These are phyloP conservation scores for Leuciscus idus DNA, from an alignment of 2,113 vertebrate genomes.

Conservation along the genomic window DNA sequence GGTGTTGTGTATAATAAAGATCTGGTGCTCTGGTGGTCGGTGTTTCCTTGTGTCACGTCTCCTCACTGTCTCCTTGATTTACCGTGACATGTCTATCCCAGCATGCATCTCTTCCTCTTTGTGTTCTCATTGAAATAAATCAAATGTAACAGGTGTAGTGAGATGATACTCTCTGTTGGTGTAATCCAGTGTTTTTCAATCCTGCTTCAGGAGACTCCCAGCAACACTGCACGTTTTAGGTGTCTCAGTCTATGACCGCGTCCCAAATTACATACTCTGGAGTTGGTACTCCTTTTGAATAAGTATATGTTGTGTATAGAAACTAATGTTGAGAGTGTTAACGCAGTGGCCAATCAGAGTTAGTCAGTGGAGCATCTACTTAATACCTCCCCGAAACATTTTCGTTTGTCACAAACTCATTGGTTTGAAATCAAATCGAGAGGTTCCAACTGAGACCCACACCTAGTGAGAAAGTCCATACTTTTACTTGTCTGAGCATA, in stretches of 20 bases:
- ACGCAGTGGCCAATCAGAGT: too few species aligned
- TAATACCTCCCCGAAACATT: background rate
- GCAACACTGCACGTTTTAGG: background rate
- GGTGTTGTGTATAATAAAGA: slow-evolving; percentile 79
- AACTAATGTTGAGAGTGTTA: too few species aligned
- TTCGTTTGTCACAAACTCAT: background rate
- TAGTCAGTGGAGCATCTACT: background rate
- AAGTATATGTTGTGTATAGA: too few species aligned
- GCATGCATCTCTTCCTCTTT: slow-evolving; percentile 14
- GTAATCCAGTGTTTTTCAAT: too few species aligned
- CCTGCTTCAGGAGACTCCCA: too few species aligned
- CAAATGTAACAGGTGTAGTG: background rate
- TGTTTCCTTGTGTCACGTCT: slow-evolving; percentile 70
- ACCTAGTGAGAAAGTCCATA: background rate
- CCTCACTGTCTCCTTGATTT: background rate
- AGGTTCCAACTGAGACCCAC: background rate
- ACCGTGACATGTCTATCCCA: background rate
- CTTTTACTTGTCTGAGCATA: too few species aligned
- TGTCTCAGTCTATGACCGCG: background rate
- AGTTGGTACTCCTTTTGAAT: background rate
- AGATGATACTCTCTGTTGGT: too few species aligned
- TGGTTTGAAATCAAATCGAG: background rate
- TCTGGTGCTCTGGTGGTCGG: slow-evolving; percentile 77
- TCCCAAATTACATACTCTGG: background rate
- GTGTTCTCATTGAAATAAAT: slow-evolving; percentile 1